phyloP scores from a whole-genome alignment of 2,797 vertebrate species.

The Pangasius sanitwongsei region DNA sequence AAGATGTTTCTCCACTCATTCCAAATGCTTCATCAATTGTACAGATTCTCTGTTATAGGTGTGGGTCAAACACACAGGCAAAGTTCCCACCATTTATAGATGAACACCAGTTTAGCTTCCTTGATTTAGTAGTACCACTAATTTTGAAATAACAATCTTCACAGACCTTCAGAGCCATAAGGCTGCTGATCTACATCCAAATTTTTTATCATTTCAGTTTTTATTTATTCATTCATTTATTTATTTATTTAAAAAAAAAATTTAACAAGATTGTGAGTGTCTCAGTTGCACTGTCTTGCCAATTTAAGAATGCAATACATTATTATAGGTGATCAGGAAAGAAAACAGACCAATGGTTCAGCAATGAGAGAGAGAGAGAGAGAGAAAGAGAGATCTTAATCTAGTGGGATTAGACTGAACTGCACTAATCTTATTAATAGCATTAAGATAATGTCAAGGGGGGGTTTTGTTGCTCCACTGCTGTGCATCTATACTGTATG shows the following conservation, averaged over 20 bases:
- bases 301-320: constrained; percentile 45
- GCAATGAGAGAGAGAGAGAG: not conserved
- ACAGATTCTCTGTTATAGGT: not conserved
- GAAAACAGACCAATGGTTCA: constrained; percentile 51
- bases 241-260: not conserved
- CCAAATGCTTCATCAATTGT: not conserved
- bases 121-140: too few species aligned
- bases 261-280: not conserved
- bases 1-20: not conserved
- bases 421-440: constrained; percentile 34
- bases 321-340: constrained; percentile 61
- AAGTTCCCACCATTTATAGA: not conserved
- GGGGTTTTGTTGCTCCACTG: not conserved
- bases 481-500: not conserved
- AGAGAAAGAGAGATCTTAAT: constrained; percentile 48
- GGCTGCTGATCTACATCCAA: not conserved
- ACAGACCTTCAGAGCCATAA: not conserved
- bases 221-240: not conserved
- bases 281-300: not conserved
- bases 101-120: not conserved
- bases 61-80: not conserved
- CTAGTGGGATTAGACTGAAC: constrained; percentile 58
- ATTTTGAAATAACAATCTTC: not conserved
- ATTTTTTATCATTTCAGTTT: not conserved
- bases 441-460: constrained; percentile 25